Evolutionary conservation across 2,888 invertebrate genomes (phyloP), one percentile per base, ranked within the genome.

Genomic region (Drosophila prostipennis): DNA sequence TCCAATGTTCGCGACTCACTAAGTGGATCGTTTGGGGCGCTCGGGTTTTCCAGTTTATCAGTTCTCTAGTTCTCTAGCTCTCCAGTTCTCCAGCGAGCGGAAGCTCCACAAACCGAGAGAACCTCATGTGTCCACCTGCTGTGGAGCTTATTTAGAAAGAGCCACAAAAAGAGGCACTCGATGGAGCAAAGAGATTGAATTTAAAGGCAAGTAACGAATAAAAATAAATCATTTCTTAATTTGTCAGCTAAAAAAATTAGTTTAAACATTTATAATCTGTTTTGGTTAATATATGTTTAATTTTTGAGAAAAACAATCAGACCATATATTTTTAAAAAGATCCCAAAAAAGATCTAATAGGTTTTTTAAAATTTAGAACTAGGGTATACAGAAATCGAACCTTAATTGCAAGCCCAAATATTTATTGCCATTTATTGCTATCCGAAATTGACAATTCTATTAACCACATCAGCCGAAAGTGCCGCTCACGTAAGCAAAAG

Each of bases 61-160:
- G 23, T 29, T 46, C 46, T 10, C 14, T 14, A 29, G 29, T 32
- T 14, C 32, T 32, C 32, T 6, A 16, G 40, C 23, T 43, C 45
- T n/a, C 45, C 16, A 32, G 48, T 39, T 53, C 53, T 52, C 53
- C 57, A 40, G 40, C 19, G 57, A 58, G 40, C 57, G 53, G 53
- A 58, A 58, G 57, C 57, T 53, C 19, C 5, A 7, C 16, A 19
- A 32, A 11, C 34, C 48, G 34, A 34, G 48, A 19, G 48, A 34
- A 11, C 39, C 52, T 52, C 57, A 39, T 58, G 53, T 53, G 53
- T 58, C 52, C 57, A 58, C 57, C 53, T 52, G 52, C 52, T 52
- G 57, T 16, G 57, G 29, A 40, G 39, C 51, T 40, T 32, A 29
- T 39, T 40, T 11, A n/a, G 29, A 19, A 40, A 58, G 53, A 58